Evolutionary conservation across 1,140 invertebrate species (phyloP).

Genomic region (Elysia chlorotica): DNA sequence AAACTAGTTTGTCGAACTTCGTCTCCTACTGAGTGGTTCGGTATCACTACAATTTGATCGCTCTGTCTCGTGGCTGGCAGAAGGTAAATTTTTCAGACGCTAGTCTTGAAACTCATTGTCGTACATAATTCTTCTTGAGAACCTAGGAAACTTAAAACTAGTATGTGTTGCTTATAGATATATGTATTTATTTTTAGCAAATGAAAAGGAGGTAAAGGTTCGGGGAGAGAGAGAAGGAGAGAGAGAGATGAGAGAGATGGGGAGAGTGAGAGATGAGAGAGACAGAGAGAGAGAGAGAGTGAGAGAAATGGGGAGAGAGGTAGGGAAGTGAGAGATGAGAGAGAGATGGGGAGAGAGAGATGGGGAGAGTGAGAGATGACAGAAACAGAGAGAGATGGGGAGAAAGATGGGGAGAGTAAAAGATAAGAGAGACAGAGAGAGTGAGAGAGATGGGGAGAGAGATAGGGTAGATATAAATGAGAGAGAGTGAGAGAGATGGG

Average conservation of each 20-base stretch:
- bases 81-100: no score
- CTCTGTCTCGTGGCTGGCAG: no score
- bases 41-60: no score
- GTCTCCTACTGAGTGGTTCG: no score
- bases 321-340: neutral
- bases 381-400: neutral
- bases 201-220: neutral
- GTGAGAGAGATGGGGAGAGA: neutral
- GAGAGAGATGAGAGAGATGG: neutral
- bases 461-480: neutral
- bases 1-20: no score
- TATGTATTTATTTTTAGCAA: no score
- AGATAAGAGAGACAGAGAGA: constrained; percentile 1
- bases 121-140: no score
- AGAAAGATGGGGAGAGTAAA: neutral
- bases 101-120: no score
- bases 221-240: constrained; percentile 6
- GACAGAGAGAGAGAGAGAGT: neutral
- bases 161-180: no score
- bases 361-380: neutral
- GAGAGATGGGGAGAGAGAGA: neutral
- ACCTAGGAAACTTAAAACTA: no score
- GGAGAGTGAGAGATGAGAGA: neutral
- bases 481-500: neutral
- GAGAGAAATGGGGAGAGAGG: neutral